Evolutionary conservation across 2,797 vertebrate genomes (phyloP).

Genomic region (Varecia variegata): DNA sequence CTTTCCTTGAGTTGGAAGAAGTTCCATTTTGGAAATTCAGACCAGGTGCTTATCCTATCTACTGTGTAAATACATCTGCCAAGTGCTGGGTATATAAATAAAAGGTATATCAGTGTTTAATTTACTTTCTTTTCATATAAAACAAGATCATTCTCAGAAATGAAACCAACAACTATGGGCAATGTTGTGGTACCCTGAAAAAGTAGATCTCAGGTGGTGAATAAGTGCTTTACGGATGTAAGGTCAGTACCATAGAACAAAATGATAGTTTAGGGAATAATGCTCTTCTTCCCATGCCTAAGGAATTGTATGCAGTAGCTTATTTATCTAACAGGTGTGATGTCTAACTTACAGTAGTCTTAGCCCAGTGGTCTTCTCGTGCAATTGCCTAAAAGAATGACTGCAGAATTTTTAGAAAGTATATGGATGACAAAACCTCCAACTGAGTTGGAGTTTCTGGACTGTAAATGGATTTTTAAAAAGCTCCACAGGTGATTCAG

Average conservation of each 20-base stretch:
- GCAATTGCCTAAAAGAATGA: not conserved
- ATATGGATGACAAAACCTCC: not conserved
- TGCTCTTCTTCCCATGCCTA: not conserved
- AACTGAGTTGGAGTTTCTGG: not conserved
- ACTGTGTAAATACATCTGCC: not conserved
- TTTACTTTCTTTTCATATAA: slow-evolving; percentile 27
- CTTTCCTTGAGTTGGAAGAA: not conserved
- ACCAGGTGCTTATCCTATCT: not conserved
- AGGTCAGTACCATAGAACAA: not conserved
- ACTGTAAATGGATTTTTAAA: not conserved
- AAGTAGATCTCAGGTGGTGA: not conserved
- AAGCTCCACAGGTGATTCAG: not conserved
- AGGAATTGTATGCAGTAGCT: not conserved
- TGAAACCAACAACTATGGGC: not conserved
- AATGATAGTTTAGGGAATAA: not conserved
- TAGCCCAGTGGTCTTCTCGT: not conserved
- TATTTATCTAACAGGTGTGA: not conserved
- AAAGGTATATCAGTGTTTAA: not conserved
- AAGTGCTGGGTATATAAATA: not conserved
- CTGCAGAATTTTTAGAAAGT: slow-evolving; percentile 20
- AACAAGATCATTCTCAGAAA: slow-evolving; percentile 36
- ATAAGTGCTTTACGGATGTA: not conserved
- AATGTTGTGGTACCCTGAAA: not conserved
- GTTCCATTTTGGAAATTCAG: not conserved
- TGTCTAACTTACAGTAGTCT: not conserved